Conservation (phyloP, 2,888 invertebrate species). For the Tillus elongatus region DNA sequence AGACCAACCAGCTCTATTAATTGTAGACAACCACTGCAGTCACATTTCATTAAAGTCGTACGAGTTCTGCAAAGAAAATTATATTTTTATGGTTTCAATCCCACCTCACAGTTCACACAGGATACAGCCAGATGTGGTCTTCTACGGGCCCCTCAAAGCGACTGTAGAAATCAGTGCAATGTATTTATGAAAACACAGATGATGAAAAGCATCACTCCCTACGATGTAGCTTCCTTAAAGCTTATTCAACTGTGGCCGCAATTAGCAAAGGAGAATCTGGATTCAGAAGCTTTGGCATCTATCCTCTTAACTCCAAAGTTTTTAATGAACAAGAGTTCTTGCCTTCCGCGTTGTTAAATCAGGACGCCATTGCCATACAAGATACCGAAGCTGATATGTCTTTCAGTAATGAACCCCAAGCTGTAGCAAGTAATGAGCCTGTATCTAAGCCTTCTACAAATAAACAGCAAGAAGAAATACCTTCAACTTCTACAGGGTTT, state of each 20-base stretch:
- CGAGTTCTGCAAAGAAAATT: constrained; percentile 21
- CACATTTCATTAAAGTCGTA: constrained; percentile 13
- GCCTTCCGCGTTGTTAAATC: background rate
- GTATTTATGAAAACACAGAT: constrained; percentile 9
- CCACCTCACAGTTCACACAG: constrained; percentile 9
- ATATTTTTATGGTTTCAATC: constrained; percentile 7
- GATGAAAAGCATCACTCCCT: constrained; percentile 11
- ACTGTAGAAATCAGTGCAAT: constrained; percentile 9
- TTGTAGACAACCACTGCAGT: constrained; percentile 10
- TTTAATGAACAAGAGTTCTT: constrained; percentile 3
- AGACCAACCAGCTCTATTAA: constrained; percentile 9
- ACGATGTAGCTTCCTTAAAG: constrained; percentile 10
- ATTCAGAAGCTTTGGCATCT: constrained; percentile 6
- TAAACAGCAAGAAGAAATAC: background rate
- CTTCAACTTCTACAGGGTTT: too few relatives aligned
- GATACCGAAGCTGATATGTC: background rate
- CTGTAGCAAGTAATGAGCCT: constrained; percentile 4
- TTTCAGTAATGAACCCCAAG: background rate
- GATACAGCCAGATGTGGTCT: constrained; percentile 9
- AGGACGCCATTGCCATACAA: background rate
- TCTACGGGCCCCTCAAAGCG: constrained; percentile 10
- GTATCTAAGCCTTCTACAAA: background rate
- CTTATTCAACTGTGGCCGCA: too few relatives aligned
- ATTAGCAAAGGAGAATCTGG: constrained; percentile 9
- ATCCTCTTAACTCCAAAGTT: constrained; percentile 2